Evolutionary conservation across 2,888 invertebrate genomes (phyloP).

Genomic region (Proisotoma minuta): DNA sequence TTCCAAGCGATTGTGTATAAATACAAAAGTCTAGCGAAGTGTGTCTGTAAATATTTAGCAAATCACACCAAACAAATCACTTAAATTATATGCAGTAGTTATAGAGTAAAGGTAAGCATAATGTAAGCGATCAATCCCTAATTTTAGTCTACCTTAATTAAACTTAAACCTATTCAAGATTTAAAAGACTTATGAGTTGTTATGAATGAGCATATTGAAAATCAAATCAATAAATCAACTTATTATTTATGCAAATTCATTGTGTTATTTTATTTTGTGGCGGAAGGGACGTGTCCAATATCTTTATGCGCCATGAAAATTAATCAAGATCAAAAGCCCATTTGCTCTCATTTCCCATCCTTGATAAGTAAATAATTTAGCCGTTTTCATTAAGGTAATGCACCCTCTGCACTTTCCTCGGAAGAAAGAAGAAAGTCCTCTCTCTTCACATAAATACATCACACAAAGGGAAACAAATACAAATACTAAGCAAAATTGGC

Average conservation of each 20-base stretch:
- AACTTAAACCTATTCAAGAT: too few relatives aligned
- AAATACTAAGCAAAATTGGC: neutral
- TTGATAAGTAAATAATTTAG: slow-evolving; percentile 1
- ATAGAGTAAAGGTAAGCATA: too few relatives aligned
- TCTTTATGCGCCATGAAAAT: neutral
- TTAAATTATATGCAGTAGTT: too few relatives aligned
- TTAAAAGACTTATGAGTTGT: too few relatives aligned
- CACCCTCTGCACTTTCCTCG: neutral
- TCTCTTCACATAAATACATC: neutral
- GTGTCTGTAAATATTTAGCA: too few relatives aligned
- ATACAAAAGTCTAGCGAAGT: too few relatives aligned
- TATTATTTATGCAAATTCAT: neutral
- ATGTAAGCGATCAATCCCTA: too few relatives aligned
- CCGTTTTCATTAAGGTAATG: slow-evolving; percentile 8
- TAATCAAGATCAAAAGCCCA: neutral
- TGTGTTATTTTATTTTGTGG: neutral
- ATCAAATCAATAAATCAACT: neutral
- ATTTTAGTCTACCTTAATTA: too few relatives aligned
- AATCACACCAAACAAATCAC: too few relatives aligned
- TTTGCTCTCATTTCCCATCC: neutral
- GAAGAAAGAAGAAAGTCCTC: neutral
- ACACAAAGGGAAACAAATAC: neutral
- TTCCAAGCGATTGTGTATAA: too few relatives aligned
- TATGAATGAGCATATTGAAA: too few relatives aligned
- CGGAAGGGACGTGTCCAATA: neutral